Conservation (phyloP, 2,888 invertebrate species). For the Rhingia campestris region DNA sequence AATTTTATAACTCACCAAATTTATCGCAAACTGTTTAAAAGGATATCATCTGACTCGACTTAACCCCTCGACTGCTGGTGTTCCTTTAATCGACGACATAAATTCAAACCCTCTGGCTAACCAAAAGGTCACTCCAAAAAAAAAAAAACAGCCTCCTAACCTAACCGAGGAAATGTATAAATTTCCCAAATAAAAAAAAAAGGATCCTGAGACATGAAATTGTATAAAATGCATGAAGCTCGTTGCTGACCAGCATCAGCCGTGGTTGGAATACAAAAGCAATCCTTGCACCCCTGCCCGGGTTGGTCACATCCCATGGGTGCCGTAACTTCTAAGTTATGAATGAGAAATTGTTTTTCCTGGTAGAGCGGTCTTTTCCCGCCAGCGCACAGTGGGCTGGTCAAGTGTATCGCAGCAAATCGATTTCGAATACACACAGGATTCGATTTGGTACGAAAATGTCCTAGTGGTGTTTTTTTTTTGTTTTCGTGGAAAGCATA, state of each 20-base stretch:
- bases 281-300: constrained; percentile 45
- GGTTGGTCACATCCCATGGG: constrained; percentile 79
- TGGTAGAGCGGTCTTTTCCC: constrained; percentile 5
- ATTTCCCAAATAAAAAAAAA: constrained; percentile 22
- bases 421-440: constrained; percentile 75
- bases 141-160: background rate
- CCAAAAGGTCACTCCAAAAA: too few species aligned
- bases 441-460: constrained; percentile 31
- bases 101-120: constrained; percentile 44
- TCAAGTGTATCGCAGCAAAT: constrained; percentile 73
- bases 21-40: constrained; percentile 75
- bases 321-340: constrained; percentile 82
- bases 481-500: constrained; percentile 36
- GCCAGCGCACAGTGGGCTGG: constrained; percentile 22
- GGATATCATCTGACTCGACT: constrained; percentile 48
- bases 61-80: constrained; percentile 17
- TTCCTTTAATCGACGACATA: constrained; percentile 70
- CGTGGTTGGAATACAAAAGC: constrained; percentile 69
- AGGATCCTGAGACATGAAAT: constrained; percentile 31
- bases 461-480: constrained; percentile 4
- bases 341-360: constrained; percentile 81
- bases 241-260: constrained; percentile 37
- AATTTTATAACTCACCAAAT: constrained; percentile 80
- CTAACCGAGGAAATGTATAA: constrained; percentile 11
- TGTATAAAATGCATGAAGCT: constrained; percentile 75